Evolutionary conservation across 2,888 invertebrate genomes (phyloP), one percentile per base, ranked within the genome.

Genomic region (Synergus laeviventris): DNA sequence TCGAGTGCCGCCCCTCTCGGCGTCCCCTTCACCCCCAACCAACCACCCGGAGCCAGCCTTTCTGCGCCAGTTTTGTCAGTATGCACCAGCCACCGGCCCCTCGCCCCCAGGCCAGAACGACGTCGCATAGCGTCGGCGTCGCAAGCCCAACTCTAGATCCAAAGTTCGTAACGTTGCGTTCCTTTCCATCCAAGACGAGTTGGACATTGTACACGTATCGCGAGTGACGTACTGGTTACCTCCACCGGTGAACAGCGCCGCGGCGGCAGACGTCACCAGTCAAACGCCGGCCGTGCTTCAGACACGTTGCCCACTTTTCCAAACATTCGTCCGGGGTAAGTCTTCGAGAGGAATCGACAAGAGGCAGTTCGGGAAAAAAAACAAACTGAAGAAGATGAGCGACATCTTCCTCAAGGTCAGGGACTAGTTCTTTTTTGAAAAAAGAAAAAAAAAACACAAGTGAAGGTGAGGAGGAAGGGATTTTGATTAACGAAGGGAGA

Each of bases 51-150:
- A 45, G 79, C 79, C 59, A 74, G 79, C 81, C 73, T 70, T 79
- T 78, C 77, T 79, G 80, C 77, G 75, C 54, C 74, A 62, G 62
- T 42, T 79, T 79, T 75, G 70, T 54, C 74, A 64, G 62, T 45
- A 61, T 76, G 79, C 78, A 64, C 77, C 75, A 76, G 83, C 81
- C 73, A 74, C 74, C 61, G 77, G 18, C 59, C 59, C 79, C 78
- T 74, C 77, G 84, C 82, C 82, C 85, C 86, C 84, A 86, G 84
- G 85, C 80, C 84, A 84, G 86, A 93, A 91, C 93, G 92, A 92
- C 92, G 92, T 92, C 91, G 92, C 91, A 91, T 91, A 91, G 90
- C 91, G 91, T 88, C 91, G 91, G 91, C 91, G 91, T 90, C 91
- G 91, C 93, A 93, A 93, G 93, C 92, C 92, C 92, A 92, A 73